Conservation (phyloP, 2,113 vertebrate genomes). For the Illadopsis cleaveri region DNA sequence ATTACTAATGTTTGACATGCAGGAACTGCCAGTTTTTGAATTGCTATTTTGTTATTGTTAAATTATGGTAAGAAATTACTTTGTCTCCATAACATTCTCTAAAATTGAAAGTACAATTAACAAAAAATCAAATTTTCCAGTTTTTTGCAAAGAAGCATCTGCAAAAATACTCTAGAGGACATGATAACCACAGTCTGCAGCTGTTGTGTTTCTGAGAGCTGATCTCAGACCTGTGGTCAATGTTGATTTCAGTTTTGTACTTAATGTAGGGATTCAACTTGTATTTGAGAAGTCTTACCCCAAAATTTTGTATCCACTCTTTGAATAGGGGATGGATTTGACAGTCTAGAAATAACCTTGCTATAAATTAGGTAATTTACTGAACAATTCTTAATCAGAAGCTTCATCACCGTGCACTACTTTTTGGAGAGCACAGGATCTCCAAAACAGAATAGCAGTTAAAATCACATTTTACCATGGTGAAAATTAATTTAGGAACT, state of each 20-base stretch:
- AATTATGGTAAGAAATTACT: slow-evolving; percentile 21
- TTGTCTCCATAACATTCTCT: not conserved
- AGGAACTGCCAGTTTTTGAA: not conserved
- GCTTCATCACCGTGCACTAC: not conserved
- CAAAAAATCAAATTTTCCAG: slow-evolving; percentile 36
- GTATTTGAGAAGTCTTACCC: not conserved
- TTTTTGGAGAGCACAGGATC: not conserved
- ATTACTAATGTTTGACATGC: not conserved
- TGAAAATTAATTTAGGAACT: not conserved
- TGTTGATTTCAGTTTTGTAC: not conserved
- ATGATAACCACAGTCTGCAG: slow-evolving; percentile 12
- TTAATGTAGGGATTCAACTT: not conserved
- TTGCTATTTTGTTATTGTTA: not conserved
- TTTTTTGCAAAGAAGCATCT: slow-evolving; percentile 33
- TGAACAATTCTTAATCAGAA: not conserved
- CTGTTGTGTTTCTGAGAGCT: not conserved
- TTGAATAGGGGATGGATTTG: not conserved
- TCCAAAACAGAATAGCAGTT: not conserved
- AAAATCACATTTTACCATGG: not conserved
- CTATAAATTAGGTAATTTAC: not conserved
- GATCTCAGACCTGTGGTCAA: not conserved
- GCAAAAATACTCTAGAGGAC: slow-evolving; percentile 16
- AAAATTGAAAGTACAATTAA: slow-evolving; percentile 31
- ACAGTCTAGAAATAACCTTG: not conserved
- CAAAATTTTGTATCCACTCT: not conserved